Conservation (phyloP, 2,113 vertebrate genomes). For the Sylvilagus bachmani region DNA sequence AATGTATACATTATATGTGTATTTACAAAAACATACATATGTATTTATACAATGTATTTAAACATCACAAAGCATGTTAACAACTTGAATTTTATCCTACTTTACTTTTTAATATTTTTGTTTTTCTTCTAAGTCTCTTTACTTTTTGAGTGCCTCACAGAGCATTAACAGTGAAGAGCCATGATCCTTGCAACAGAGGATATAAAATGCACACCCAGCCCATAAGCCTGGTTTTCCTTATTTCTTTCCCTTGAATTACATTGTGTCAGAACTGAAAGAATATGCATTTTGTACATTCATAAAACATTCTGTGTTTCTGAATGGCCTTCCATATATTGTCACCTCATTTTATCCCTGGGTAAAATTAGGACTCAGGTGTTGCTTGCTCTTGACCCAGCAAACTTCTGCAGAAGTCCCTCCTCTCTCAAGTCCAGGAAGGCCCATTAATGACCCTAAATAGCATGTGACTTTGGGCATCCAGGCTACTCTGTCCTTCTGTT, state of each 20-base stretch:
- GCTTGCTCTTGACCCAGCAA: not conserved
- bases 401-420: not conserved
- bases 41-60: no score
- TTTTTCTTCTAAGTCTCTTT: not conserved
- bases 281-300: not conserved
- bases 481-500: no score
- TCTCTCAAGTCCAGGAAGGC: not conserved
- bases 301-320: not conserved
- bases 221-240: not conserved
- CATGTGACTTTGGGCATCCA: no score
- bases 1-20: no score
- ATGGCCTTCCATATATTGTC: not conserved
- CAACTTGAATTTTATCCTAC: not conserved
- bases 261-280: not conserved
- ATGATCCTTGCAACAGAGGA: not conserved
- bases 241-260: fast-evolving
- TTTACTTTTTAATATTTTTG: not conserved
- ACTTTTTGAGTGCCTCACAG: not conserved
- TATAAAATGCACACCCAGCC: not conserved
- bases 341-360: not conserved
- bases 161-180: not conserved
- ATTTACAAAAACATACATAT: no score
- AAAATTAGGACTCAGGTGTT: not conserved
- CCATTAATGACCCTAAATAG: no score
- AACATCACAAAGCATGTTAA: not conserved